Percentiles rank a stretch among this genome's conserved stretches.
Evolutionary conservation across 2,113 vertebrate species (phyloP).

Genomic region (Agapornis roseicollis): DNA sequence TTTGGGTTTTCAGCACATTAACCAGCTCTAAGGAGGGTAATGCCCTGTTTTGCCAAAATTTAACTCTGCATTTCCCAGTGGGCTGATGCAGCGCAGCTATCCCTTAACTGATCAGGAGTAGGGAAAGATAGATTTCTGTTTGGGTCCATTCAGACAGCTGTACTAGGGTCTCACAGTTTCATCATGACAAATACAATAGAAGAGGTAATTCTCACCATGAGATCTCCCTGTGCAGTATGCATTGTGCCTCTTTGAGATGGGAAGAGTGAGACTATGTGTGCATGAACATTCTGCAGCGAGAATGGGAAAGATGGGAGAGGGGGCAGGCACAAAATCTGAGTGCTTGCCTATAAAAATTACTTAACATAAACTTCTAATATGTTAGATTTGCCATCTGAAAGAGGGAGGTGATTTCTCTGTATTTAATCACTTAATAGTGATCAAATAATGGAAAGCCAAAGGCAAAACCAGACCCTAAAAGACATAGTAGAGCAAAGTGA

Average conservation of each 20-base stretch:
- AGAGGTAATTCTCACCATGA: background rate
- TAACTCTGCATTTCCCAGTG: background rate
- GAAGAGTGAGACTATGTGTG: background rate
- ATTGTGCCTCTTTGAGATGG: background rate
- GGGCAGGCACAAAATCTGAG: background rate
- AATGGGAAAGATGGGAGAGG: background rate
- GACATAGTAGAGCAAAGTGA: background rate
- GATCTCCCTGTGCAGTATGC: background rate
- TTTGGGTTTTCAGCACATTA: constrained; percentile 33
- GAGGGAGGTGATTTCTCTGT: background rate
- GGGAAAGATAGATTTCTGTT: background rate
- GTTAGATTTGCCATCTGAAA: background rate
- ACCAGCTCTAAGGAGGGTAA: constrained; percentile 10
- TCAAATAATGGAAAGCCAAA: background rate
- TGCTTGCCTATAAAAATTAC: background rate
- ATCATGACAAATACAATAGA: rapidly evolving
- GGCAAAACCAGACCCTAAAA: background rate
- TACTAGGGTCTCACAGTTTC: background rate
- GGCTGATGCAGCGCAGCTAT: background rate
- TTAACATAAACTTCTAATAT: background rate
- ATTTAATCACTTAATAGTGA: background rate
- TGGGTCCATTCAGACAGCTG: background rate
- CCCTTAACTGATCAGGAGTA: background rate
- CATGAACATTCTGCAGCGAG: background rate
- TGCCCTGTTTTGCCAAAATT: background rate